Percentiles rank a stretch among this genome's conserved stretches.
Evolutionary conservation across 2,888 invertebrate species (phyloP).

Genomic region (Gasteruption jaculator): DNA sequence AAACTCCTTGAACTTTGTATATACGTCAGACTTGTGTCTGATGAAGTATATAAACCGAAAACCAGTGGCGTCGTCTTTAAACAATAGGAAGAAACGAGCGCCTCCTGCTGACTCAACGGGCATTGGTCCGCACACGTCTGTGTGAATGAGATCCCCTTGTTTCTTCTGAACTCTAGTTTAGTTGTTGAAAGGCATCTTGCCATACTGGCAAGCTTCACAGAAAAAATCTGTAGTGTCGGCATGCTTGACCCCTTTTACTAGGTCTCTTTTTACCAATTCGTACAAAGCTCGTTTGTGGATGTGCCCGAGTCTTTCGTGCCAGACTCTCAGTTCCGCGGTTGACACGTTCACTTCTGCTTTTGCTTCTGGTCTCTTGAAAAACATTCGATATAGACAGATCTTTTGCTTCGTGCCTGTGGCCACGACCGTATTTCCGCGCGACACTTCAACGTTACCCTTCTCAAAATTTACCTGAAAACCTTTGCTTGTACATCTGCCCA

Average conservation of each 20-base stretch:
- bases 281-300: slow-evolving; percentile 8
- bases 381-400: slow-evolving; percentile 12
- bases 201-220: slow-evolving; percentile 13
- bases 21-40: slow-evolving; percentile 16
- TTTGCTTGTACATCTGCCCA: slow-evolving; percentile 13
- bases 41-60: slow-evolving; percentile 16
- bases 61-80: slow-evolving; percentile 10
- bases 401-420: slow-evolving; percentile 12
- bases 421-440: slow-evolving; percentile 1
- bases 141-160: slow-evolving; percentile 9
- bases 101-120: slow-evolving; percentile 9
- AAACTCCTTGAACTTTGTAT: slow-evolving; percentile 13
- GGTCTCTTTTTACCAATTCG: slow-evolving; percentile 13
- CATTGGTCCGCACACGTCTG: slow-evolving; percentile 17
- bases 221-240: slow-evolving; percentile 12
- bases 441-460: slow-evolving; percentile 3
- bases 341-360: slow-evolving; percentile 16
- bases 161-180: no score
- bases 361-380: slow-evolving; percentile 3
- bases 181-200: slow-evolving; percentile 14
- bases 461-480: slow-evolving; percentile 13
- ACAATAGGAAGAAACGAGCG: slow-evolving; percentile 8
- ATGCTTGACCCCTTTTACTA: slow-evolving; percentile 14
- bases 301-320: slow-evolving; percentile 10
- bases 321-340: slow-evolving; percentile 11